These are phyloP conservation scores for Carassius auratus DNA, from an alignment of 2,113 vertebrate species.

Conservation along the genomic window DNA sequence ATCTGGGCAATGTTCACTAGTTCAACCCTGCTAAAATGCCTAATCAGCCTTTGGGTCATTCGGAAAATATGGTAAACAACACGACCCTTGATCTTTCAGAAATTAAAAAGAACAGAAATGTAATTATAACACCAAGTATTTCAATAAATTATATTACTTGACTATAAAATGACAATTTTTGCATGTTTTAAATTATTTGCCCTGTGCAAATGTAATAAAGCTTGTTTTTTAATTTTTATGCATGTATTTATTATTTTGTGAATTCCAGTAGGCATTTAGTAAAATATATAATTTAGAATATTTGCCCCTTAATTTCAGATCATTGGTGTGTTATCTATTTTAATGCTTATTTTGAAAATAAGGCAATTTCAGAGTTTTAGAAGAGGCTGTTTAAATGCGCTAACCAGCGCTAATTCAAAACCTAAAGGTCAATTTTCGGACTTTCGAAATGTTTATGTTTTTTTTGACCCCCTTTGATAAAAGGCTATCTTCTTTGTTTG, in stretches of 20 bases:
- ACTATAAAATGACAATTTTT: not conserved
- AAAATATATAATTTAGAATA: not conserved
- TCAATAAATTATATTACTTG: not conserved
- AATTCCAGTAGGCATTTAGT: not conserved
- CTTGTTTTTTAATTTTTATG: no score
- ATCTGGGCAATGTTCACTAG: not conserved
- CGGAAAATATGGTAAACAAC: not conserved
- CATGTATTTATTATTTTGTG: not conserved
- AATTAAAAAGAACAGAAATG: not conserved
- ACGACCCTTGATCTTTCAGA: not conserved
- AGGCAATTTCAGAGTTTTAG: not conserved
- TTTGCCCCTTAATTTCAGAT: not conserved
- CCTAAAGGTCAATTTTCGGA: not conserved
- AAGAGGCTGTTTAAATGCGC: not conserved
- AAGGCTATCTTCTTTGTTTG: not conserved
- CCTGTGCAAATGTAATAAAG: not conserved
- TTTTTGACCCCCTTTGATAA: not conserved
- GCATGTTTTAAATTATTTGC: not conserved
- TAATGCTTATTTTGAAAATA: not conserved
- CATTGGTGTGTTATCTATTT: not conserved
- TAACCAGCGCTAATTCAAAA: not conserved
- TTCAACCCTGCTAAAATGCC: not conserved
- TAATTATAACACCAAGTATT: not conserved
- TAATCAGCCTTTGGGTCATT: conserved; percentile 23
- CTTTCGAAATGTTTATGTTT: not conserved